Conservation (phyloP, 30 jellyfish, hydroid and myxozoan species). For the Turritopsis rubra region DNA sequence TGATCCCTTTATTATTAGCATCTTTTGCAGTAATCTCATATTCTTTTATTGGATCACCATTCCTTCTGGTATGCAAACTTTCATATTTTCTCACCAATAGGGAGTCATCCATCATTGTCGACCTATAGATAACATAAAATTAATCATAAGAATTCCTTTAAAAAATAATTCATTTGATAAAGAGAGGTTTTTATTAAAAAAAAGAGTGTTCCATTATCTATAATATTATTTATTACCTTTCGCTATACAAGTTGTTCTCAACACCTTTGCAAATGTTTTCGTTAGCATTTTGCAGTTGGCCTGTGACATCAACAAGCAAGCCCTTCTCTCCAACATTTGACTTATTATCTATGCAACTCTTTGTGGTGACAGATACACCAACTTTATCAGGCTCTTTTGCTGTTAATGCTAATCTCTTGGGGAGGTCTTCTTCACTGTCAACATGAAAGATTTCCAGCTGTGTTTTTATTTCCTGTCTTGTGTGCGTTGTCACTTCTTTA, state of each 20-base stretch:
- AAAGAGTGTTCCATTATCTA: too few relatives aligned
- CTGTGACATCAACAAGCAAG: slow-evolving; percentile 41
- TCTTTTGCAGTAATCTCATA: slow-evolving; percentile 70
- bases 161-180: too few relatives aligned
- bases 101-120: background rate
- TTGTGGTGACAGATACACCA: slow-evolving; percentile 65
- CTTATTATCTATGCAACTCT: slow-evolving; percentile 48
- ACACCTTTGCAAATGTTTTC: slow-evolving; percentile 71
- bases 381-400: slow-evolving; percentile 60
- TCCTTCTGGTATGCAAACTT: background rate
- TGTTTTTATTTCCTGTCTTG: slow-evolving; percentile 70
- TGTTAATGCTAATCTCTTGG: slow-evolving; percentile 45
- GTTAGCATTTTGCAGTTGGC: slow-evolving; percentile 53
- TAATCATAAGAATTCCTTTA: background rate
- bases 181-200: background rate
- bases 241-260: slow-evolving; percentile 59
- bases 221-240: slow-evolving; percentile 52
- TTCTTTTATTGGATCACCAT: slow-evolving; percentile 6
- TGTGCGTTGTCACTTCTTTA: slow-evolving; percentile 82
- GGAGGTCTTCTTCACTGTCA: slow-evolving; percentile 70
- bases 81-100: background rate
- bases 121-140: background rate
- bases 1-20: slow-evolving; percentile 56
- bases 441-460: slow-evolving; percentile 76
- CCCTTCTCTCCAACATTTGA: slow-evolving; percentile 43